Conservation (phyloP, 2,888 invertebrate species). For the Molorchus minor region DNA sequence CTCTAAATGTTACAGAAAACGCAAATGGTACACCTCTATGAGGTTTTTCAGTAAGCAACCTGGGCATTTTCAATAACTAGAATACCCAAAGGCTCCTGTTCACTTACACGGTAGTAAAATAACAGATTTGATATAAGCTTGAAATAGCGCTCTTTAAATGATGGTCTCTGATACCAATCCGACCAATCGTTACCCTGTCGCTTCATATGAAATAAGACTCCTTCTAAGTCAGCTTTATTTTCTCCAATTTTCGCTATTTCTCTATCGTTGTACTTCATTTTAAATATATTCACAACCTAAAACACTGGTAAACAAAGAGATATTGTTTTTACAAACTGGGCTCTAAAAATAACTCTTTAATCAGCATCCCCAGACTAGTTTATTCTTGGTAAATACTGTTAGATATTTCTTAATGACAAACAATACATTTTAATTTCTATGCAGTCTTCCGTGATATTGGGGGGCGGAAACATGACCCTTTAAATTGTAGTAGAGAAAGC, state of each 20-base stretch:
- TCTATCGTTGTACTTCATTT: slow-evolving; percentile 78
- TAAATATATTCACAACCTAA: slow-evolving; percentile 12
- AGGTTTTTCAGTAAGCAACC: slow-evolving; percentile 74
- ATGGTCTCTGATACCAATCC: slow-evolving; percentile 60
- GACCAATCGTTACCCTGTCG: slow-evolving; percentile 67
- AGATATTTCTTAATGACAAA: slow-evolving; percentile 3
- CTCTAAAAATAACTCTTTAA: slow-evolving; percentile 10
- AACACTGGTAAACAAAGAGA: neutral
- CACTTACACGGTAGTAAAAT: slow-evolving; percentile 80
- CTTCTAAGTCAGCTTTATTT: slow-evolving; percentile 71
- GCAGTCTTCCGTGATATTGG: too few relatives aligned
- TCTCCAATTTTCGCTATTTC: slow-evolving; percentile 73
- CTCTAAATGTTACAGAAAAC: slow-evolving; percentile 73
- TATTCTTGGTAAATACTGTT: slow-evolving; percentile 12
- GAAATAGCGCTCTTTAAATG: slow-evolving; percentile 81
- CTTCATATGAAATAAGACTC: slow-evolving; percentile 76
- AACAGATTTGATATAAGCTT: slow-evolving; percentile 78
- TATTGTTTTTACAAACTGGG: neutral
- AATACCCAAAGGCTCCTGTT: slow-evolving; percentile 73
- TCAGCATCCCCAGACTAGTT: slow-evolving; percentile 5
- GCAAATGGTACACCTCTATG: slow-evolving; percentile 74
- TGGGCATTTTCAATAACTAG: slow-evolving; percentile 78
- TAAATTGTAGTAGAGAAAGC: too few relatives aligned
- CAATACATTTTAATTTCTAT: too few relatives aligned
- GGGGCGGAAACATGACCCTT: neutral